Conservation (phyloP, 1,140 invertebrate genomes). For the Lepidurus apus region DNA sequence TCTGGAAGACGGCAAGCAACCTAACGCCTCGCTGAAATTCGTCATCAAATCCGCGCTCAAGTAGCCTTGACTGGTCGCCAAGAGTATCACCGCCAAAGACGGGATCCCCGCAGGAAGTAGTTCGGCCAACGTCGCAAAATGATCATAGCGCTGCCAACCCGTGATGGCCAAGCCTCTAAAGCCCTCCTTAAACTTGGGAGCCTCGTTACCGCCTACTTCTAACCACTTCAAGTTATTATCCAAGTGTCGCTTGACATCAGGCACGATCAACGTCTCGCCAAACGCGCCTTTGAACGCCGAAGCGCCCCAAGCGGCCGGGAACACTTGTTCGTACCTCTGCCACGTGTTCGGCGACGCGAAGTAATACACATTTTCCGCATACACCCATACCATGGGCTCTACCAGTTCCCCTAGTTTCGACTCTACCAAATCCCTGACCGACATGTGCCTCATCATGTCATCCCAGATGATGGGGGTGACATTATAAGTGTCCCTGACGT, state of each 20-base stretch:
- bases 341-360: constrained; percentile 57
- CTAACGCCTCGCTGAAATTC: constrained; percentile 52
- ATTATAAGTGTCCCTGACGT: constrained; percentile 45
- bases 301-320: constrained; percentile 86
- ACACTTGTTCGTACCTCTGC: constrained; percentile 74
- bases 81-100: constrained; percentile 58
- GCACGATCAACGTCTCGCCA: constrained; percentile 65
- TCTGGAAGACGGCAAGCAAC: constrained; percentile 46
- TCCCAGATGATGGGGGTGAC: constrained; percentile 81
- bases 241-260: constrained; percentile 57
- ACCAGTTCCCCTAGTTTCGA: constrained; percentile 67
- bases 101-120: constrained; percentile 78
- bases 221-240: constrained; percentile 70
- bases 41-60: constrained; percentile 54
- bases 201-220: constrained; percentile 54
- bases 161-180: constrained; percentile 57
- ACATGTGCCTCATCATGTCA: constrained; percentile 78
- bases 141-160: constrained; percentile 79
- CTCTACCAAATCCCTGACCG: constrained; percentile 47
- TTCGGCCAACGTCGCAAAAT: constrained; percentile 88
- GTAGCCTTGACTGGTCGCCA: constrained; percentile 55
- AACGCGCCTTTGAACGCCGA: constrained; percentile 85
- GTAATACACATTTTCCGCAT: constrained; percentile 57
- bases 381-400: constrained; percentile 83
- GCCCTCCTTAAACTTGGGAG: constrained; percentile 53